These are phyloP conservation scores for Trachelus stipa DNA, from an alignment of 2,888 invertebrate genomes.

Conservation along the genomic window DNA sequence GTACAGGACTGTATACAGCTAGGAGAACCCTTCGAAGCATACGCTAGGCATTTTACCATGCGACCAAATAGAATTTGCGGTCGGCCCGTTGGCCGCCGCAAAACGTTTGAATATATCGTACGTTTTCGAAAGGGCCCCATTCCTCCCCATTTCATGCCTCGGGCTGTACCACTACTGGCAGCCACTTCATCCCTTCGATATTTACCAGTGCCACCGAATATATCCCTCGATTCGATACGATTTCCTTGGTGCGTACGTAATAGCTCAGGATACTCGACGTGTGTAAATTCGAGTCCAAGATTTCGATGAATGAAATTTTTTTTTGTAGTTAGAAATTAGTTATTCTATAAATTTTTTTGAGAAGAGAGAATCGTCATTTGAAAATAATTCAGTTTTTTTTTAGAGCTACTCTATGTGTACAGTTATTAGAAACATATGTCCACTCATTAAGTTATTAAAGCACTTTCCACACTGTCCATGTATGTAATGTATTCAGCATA, in stretches of 20 bases:
- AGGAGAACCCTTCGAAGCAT: conserved; percentile 35
- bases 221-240: background rate
- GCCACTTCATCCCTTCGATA: background rate
- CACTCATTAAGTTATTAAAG: background rate
- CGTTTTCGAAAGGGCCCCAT: conserved; percentile 30
- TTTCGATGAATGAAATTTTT: background rate
- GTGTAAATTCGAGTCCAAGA: background rate
- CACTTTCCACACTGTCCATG: background rate
- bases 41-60: conserved; percentile 51
- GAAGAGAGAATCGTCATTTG: background rate
- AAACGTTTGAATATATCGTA: conserved; percentile 24
- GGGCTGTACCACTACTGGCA: conserved; percentile 11
- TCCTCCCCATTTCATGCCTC: conserved; percentile 16
- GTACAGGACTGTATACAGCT: background rate
- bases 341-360: background rate
- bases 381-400: background rate
- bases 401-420: background rate
- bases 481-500: background rate
- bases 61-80: conserved; percentile 61
- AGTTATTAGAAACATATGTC: background rate
- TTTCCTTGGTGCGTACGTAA: background rate
- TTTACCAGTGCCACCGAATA: background rate
- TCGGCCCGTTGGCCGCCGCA: conserved; percentile 21
- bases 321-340: background rate
- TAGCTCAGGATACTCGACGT: background rate